Evolutionary conservation across 2,797 vertebrate species (phyloP).

Genomic region (Alectoris magna): DNA sequence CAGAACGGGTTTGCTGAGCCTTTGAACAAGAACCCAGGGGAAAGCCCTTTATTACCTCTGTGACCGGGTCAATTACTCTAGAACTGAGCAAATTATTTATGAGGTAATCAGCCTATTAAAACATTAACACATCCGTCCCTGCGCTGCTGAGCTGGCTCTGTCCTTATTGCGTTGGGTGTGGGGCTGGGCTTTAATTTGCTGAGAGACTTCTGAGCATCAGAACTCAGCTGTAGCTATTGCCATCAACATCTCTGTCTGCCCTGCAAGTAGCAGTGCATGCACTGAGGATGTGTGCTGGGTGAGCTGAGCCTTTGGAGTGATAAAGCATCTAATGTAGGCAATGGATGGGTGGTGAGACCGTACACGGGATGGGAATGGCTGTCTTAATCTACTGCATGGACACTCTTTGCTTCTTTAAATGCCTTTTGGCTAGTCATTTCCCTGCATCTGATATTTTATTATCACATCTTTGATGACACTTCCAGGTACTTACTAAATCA

Average conservation of each 20-base stretch:
- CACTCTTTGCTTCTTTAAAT: not conserved
- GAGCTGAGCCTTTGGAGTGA: slow-evolving; percentile 4
- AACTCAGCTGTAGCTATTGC: not conserved
- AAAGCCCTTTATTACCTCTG: slow-evolving; percentile 27
- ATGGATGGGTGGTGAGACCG: slow-evolving; percentile 34
- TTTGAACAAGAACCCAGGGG: slow-evolving; percentile 45
- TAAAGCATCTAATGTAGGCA: not conserved
- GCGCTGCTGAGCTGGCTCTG: not conserved
- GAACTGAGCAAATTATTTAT: slow-evolving; percentile 55
- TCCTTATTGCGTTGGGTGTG: not conserved
- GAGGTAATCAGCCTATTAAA: slow-evolving; percentile 41
- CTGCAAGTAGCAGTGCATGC: not conserved
- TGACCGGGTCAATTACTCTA: slow-evolving; percentile 54
- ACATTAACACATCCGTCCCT: slow-evolving; percentile 53
- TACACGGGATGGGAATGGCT: not conserved
- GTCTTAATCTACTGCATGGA: not conserved
- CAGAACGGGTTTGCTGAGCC: not conserved
- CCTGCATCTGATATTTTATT: slow-evolving; percentile 44
- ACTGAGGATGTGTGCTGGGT: not conserved
- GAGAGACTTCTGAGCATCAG: not conserved
- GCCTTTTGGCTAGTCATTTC: slow-evolving; percentile 32
- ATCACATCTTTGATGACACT: not conserved
- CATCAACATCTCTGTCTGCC: not conserved
- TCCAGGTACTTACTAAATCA: slow-evolving; percentile 34
- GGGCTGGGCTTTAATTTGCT: not conserved